Evolutionary conservation across 2,888 invertebrate species (phyloP).

Genomic region (Danaus chrysippus): DNA sequence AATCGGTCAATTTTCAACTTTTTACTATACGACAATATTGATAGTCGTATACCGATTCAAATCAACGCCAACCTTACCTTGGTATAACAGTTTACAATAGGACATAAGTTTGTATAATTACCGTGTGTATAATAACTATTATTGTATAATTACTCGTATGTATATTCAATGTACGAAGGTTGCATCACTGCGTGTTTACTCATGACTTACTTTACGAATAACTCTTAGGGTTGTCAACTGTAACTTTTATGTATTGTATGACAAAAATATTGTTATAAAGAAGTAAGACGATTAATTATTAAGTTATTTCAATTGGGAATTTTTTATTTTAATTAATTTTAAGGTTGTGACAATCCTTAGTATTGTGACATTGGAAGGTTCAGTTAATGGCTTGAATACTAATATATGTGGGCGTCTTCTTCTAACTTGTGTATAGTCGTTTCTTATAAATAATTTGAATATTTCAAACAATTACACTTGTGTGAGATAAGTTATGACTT

Average conservation of each 20-base stretch:
- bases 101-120: constrained; percentile 3
- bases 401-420: neutral
- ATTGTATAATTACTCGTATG: constrained; percentile 7
- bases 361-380: neutral
- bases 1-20: no score
- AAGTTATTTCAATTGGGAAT: no score
- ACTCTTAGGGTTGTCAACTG: constrained; percentile 17
- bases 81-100: neutral
- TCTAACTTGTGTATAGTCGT: no score
- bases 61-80: neutral
- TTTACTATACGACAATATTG: no score
- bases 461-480: no score
- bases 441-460: no score
- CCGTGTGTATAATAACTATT: constrained; percentile 3
- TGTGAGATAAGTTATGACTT: no score
- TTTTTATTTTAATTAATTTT: neutral
- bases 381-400: neutral
- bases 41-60: neutral
- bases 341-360: neutral
- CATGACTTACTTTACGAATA: constrained; percentile 17
- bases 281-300: neutral
- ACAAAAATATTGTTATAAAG: neutral
- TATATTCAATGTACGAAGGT: constrained; percentile 22
- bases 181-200: constrained; percentile 23
- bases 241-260: neutral